phyloP scores from a whole-genome alignment of 2,113 vertebrate genomes.

The Phaethon lepturus region DNA sequence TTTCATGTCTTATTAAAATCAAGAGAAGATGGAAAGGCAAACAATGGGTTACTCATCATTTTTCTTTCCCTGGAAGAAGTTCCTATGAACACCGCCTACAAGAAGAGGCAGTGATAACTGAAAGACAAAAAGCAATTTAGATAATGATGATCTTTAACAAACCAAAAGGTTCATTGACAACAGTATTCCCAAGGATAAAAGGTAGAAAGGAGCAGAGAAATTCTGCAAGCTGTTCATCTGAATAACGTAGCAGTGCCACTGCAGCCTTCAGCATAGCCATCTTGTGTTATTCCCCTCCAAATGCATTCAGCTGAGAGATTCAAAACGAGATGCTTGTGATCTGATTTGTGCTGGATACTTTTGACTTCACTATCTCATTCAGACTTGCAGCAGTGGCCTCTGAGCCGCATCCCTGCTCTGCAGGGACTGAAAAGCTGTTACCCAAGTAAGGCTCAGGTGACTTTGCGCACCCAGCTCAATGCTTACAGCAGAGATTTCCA shows the following conservation, averaged over 20 bases:
- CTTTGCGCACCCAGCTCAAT: not conserved
- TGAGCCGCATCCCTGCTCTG: not conserved
- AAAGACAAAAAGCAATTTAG: conserved; percentile 45
- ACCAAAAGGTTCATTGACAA: not conserved
- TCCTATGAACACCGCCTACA: conserved; percentile 7
- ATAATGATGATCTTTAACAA: conserved; percentile 25
- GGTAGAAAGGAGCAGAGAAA: not conserved
- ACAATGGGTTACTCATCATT: conserved; percentile 46
- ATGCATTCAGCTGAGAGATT: not conserved
- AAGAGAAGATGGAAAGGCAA: conserved; percentile 3
- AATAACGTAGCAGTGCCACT: not conserved
- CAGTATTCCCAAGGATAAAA: not conserved
- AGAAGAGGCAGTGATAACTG: not conserved
- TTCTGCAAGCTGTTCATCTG: not conserved
- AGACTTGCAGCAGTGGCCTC: not conserved
- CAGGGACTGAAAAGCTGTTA: not conserved
- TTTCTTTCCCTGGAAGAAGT: conserved; percentile 15
- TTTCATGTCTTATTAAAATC: conserved; percentile 66
- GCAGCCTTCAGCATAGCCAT: not conserved
- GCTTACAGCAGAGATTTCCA: not conserved
- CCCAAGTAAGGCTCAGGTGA: not conserved
- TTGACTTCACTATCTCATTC: not conserved
- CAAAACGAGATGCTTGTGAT: not conserved
- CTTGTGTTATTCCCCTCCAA: not conserved
- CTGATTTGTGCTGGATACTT: not conserved